Conservation (phyloP, 2,797 vertebrate genomes). For the Sternarchorhynchus goeldii region DNA sequence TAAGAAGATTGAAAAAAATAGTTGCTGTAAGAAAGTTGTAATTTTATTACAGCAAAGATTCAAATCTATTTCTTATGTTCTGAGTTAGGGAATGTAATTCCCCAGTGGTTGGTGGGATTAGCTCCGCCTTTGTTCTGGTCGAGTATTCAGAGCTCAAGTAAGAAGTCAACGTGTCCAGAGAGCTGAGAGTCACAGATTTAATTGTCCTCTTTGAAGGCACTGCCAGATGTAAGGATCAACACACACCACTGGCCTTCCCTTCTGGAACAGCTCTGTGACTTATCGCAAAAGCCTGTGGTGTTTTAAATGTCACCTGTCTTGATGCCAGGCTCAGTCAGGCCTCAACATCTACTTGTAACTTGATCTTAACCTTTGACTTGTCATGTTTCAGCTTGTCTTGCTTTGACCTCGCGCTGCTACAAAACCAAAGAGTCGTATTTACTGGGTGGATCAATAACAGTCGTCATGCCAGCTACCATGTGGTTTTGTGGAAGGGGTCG, state of each 20-base stretch:
- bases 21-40: too few species aligned
- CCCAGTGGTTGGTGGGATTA: too few species aligned
- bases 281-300: background rate
- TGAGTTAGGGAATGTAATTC: too few species aligned
- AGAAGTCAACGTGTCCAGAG: slow-evolving; percentile 2
- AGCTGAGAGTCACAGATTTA: background rate
- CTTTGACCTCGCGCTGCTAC: background rate
- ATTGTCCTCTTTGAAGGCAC: slow-evolving; percentile 4
- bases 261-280: background rate
- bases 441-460: background rate
- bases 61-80: too few species aligned
- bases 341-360: slow-evolving; percentile 11
- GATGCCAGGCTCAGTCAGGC: background rate
- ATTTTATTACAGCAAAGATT: too few species aligned
- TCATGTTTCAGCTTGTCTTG: slow-evolving; percentile 1
- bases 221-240: slow-evolving; percentile 18
- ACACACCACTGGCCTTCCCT: background rate
- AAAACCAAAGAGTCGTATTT: background rate
- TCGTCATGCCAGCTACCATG: background rate
- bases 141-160: background rate
- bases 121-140: too few species aligned
- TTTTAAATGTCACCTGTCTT: slow-evolving; percentile 32
- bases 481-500: too few species aligned
- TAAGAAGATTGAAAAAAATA: too few species aligned
- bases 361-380: slow-evolving; percentile 10